Evolutionary conservation across 2,113 vertebrate species (phyloP).

Genomic region (Pluvialis apricaria): DNA sequence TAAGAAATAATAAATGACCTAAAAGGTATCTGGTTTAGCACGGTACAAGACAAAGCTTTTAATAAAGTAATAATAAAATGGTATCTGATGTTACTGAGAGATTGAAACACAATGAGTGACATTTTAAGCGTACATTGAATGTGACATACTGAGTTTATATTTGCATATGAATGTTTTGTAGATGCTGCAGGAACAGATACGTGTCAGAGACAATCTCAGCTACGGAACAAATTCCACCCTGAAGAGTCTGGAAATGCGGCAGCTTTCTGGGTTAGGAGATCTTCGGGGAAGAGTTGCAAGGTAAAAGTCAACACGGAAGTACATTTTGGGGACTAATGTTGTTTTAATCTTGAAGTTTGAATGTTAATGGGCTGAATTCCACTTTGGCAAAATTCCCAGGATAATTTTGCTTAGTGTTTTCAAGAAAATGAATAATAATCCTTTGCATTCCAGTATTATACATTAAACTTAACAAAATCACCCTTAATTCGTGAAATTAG

Average conservation of each 20-base stretch:
- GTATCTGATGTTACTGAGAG: not conserved
- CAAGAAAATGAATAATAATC: not conserved
- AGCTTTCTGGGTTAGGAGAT: constrained; percentile 77
- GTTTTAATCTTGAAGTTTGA: not conserved
- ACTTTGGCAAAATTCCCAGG: constrained; percentile 30
- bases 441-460: not conserved
- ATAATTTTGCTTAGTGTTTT: not conserved
- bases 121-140: not conserved
- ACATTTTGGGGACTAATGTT: not conserved
- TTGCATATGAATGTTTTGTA: constrained; percentile 46
- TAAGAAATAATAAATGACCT: not conserved
- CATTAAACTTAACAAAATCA: not conserved
- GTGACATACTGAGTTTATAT: not conserved
- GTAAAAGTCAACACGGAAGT: constrained; percentile 19
- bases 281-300: constrained; percentile 79
- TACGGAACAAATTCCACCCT: constrained; percentile 78
- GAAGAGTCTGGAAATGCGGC: constrained; percentile 79
- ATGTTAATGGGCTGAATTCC: not conserved
- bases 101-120: constrained; percentile 4
- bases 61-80: not conserved
- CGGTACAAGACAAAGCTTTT: not conserved
- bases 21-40: not conserved
- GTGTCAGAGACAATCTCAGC: constrained; percentile 79
- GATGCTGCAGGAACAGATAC: constrained; percentile 79
- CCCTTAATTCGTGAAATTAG: not conserved